Percentiles rank a stretch among this genome's conserved stretches.
phyloP scores from a whole-genome alignment of 2,888 invertebrate genomes.

The Metalampra italica region DNA sequence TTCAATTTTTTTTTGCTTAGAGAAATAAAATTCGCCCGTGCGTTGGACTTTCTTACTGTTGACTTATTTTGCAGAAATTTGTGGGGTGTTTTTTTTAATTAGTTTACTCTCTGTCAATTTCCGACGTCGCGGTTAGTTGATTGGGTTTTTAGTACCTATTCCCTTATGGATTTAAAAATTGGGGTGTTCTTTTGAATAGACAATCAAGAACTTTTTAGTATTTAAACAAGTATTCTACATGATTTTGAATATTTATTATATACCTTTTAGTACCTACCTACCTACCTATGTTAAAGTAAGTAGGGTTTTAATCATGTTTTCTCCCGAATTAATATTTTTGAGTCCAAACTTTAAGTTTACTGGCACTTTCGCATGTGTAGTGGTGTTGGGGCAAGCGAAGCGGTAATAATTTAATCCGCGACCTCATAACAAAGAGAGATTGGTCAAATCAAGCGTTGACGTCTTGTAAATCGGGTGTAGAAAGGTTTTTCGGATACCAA shows the following conservation, averaged over 20 bases:
- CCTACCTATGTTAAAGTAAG: too few relatives aligned
- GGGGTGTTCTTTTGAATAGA: too few relatives aligned
- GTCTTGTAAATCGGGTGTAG: constrained; percentile 5
- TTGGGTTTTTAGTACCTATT: neutral
- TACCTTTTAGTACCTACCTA: too few relatives aligned
- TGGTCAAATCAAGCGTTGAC: neutral
- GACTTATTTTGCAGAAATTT: neutral
- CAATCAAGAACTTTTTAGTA: too few relatives aligned
- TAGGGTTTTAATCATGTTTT: too few relatives aligned
- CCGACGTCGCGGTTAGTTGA: neutral
- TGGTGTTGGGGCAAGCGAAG: too few relatives aligned
- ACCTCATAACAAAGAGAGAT: neutral
- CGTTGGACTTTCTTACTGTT: neutral
- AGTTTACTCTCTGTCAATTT: neutral
- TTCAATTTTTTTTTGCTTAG: constrained; percentile 9
- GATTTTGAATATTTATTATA: too few relatives aligned
- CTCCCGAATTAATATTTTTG: too few relatives aligned
- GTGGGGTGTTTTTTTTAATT: neutral
- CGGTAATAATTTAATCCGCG: too few relatives aligned
- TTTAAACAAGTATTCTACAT: too few relatives aligned
- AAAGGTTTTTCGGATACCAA: neutral
- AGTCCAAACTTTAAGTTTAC: too few relatives aligned
- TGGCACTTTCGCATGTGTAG: too few relatives aligned
- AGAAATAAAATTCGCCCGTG: neutral
- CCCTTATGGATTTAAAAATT: neutral